phyloP scores from a whole-genome alignment of 92 coral and sea anemone genomes.

The Phenganax subtilis region DNA sequence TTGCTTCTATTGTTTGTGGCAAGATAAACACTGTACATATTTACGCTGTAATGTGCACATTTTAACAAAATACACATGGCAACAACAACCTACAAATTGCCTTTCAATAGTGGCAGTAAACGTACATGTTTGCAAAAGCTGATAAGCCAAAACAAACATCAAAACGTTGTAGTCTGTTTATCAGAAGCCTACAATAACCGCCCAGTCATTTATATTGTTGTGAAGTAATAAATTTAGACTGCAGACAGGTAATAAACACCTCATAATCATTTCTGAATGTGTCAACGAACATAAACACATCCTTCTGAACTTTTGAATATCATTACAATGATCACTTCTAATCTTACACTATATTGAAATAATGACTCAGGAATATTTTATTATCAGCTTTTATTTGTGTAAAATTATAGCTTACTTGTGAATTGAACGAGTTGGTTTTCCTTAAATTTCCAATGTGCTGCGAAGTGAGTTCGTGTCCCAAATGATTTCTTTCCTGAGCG shows the following conservation, averaged over 20 bases:
- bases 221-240: conserved; percentile 5
- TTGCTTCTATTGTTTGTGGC: background rate
- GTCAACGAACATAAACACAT: conserved; percentile 11
- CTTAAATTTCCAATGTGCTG: conserved; percentile 25
- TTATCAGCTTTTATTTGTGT: background rate
- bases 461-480: conserved; percentile 54
- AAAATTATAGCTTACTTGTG: conserved; percentile 17
- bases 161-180: background rate
- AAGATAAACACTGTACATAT: background rate
- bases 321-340: background rate
- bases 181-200: background rate
- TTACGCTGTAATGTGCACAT: background rate
- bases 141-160: conserved; percentile 11
- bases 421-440: conserved; percentile 38
- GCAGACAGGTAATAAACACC: background rate
- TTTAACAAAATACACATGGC: background rate
- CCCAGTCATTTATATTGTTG: background rate
- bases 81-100: background rate
- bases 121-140: background rate
- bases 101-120: background rate
- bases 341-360: conserved; percentile 20
- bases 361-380: background rate
- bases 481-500: conserved; percentile 59
- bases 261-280: conserved; percentile 16
- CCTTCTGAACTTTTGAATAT: background rate